Evolutionary conservation across 2,113 vertebrate genomes (phyloP).

Genomic region (Rutilus rutilus): DNA sequence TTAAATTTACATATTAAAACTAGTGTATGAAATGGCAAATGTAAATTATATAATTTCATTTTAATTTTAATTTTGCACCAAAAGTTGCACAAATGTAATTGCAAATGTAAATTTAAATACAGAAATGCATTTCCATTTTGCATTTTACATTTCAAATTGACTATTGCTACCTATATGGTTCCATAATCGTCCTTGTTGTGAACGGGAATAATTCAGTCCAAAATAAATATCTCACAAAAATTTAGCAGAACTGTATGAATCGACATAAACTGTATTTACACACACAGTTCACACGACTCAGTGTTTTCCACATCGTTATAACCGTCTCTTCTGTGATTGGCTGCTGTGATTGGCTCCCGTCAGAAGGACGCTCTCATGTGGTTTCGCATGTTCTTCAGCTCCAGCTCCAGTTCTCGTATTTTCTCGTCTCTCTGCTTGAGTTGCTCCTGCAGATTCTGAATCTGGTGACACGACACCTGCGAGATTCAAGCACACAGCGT

Average conservation of each 20-base stretch:
- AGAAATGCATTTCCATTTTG: too few relatives aligned
- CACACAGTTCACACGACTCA: neutral
- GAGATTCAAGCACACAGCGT: conserved; percentile 77
- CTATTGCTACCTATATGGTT: too few relatives aligned
- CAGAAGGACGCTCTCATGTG: conserved; percentile 62
- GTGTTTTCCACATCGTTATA: neutral
- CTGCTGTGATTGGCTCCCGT: conserved; percentile 30
- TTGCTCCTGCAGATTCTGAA: conserved; percentile 79
- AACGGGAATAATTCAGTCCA: neutral
- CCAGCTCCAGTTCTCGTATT: conserved; percentile 81
- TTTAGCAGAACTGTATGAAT: neutral
- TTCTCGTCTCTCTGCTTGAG: conserved; percentile 80
- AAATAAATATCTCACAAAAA: neutral
- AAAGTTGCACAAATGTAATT: too few relatives aligned
- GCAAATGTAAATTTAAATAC: too few relatives aligned
- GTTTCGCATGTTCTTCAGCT: conserved; percentile 77
- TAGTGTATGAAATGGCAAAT: too few relatives aligned
- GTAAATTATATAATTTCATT: too few relatives aligned
- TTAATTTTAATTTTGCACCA: too few relatives aligned
- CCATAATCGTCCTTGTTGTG: too few relatives aligned
- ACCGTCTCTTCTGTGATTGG: neutral
- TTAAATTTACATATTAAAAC: too few relatives aligned
- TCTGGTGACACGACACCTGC: conserved; percentile 86
- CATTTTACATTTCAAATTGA: too few relatives aligned
- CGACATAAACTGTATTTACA: neutral